A percentile compares a stretch with the other conserved stretches of the same genome.
Conservation (phyloP, 2,797 vertebrate genomes). For the Corythornis leucogaster region DNA sequence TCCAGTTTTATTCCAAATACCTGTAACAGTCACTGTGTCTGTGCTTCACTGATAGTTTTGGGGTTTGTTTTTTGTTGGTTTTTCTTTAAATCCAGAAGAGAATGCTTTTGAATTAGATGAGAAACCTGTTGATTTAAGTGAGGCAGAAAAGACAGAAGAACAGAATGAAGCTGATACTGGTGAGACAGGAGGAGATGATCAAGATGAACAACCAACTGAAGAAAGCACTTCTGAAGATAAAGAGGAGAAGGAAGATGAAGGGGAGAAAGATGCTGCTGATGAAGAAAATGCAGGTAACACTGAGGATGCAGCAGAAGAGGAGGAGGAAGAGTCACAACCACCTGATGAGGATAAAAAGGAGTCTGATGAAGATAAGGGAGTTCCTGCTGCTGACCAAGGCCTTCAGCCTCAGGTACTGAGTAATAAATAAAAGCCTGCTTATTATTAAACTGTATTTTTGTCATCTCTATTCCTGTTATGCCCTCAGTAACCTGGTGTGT, state of each 20-base stretch:
- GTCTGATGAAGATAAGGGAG: conserved; percentile 53
- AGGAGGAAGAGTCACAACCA: conserved; percentile 64
- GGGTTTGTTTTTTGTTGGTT: neutral
- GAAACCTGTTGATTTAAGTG: conserved; percentile 77
- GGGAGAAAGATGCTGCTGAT: conserved; percentile 64
- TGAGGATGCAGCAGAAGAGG: conserved; percentile 53
- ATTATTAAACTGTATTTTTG: neutral
- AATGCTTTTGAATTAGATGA: conserved; percentile 90
- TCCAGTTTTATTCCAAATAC: neutral
- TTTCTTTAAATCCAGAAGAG: conserved; percentile 71
- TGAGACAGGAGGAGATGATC: conserved; percentile 65
- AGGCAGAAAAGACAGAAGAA: conserved; percentile 71
- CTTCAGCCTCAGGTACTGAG: conserved; percentile 85
- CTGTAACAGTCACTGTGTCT: neutral
- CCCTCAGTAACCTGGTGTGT: conserved; percentile 49
- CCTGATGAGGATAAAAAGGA: conserved; percentile 48
- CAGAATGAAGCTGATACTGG: conserved; percentile 59
- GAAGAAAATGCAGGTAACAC: conserved; percentile 22
- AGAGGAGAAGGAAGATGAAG: conserved; percentile 61
- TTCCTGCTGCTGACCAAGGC: conserved; percentile 77
- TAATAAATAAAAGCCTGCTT: neutral
- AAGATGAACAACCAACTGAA: conserved; percentile 66
- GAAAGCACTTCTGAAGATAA: conserved; percentile 75
- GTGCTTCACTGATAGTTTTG: neutral
- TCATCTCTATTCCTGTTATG: conserved; percentile 42